Conservation (phyloP, 2,888 invertebrate genomes). For the Drosophila mettleri region DNA sequence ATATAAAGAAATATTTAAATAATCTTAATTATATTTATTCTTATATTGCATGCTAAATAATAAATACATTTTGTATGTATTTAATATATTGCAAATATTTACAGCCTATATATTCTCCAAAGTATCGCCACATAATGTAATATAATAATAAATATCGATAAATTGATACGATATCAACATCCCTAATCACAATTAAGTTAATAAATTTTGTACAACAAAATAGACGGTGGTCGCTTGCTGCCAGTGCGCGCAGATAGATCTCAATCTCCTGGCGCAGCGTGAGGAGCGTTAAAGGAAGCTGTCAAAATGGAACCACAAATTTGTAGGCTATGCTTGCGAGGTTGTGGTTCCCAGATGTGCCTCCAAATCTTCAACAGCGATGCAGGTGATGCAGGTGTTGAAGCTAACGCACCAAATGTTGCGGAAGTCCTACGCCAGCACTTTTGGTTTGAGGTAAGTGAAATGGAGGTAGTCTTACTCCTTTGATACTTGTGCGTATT, state of each 20-base stretch:
- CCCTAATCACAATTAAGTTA: slow-evolving; percentile 42
- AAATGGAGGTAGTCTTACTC: background rate
- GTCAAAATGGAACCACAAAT: slow-evolving; percentile 68
- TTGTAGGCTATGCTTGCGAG: slow-evolving; percentile 81
- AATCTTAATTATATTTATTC: background rate
- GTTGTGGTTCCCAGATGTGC: slow-evolving; percentile 74
- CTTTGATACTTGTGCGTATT: background rate
- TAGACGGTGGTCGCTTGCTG: slow-evolving; percentile 21
- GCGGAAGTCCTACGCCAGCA: slow-evolving; percentile 81
- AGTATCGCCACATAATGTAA: background rate
- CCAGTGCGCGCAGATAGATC: slow-evolving; percentile 14
- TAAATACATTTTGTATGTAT: too few species aligned
- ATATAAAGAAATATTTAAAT: background rate
- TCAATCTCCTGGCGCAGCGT: slow-evolving; percentile 12
- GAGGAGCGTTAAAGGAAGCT: slow-evolving; percentile 7
- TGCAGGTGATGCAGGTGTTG: slow-evolving; percentile 58
- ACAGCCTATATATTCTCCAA: too few species aligned
- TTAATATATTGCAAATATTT: too few species aligned
- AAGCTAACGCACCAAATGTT: slow-evolving; percentile 65
- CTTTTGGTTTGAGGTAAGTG: slow-evolving; percentile 83
- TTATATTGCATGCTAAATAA: too few species aligned
- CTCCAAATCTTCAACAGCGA: slow-evolving; percentile 78
- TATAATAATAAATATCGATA: slow-evolving; percentile 29
- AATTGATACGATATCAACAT: slow-evolving; percentile 18
- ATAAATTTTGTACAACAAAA: slow-evolving; percentile 36